Evolutionary conservation across 2,797 vertebrate species (phyloP), one percentile per base, ranked within the genome.

Genomic region (Gouania willdenowi): DNA sequence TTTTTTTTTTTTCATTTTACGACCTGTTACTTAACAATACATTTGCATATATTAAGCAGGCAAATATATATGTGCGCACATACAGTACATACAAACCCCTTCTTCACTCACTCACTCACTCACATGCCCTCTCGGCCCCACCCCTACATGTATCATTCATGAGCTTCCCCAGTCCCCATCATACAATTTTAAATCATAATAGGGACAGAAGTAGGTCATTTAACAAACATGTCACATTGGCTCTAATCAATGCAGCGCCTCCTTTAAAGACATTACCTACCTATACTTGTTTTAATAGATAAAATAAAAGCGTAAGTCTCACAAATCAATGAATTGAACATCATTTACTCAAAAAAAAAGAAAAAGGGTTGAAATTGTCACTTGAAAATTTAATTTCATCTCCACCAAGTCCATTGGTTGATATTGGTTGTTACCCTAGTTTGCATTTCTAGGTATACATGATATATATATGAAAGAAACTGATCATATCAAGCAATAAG

Each of bases 131-230:
- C n/a, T 42, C 41, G 16, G 55, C 30, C 54, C 65, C 60, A 29
- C 60, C 64, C 49, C 60, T 55, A 19, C 43, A 87, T 85, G 64
- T 75, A 88, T 85, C 72, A 85, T 87, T 88, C 73, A 86, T 84
- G 55, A 62, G 46, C 48, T 43, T 62, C 82, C 72, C 75, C 66
- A 78, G 76, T 69, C 70, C 29, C 70, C 65, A 35, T 88, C 87
- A 89, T 89, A 80, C 82, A 88, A 88, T 77, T 87, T 90, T 87
- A 88, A 90, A 88, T 85, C 79, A 75, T 83, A 87, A 86, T 85
- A 77, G 73, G 55, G 81, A 71, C 69, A 84, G 83, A 89, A 89
- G 84, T 88, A 86, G 88, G 88, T 88, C 87, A 85, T 79, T 85
- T 78, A 75, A 85, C 81, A 85, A 86, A 86, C 81, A 83, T 82